A percentile compares a stretch with the other conserved stretches of the same genome.
phyloP scores from a whole-genome alignment of 2,113 vertebrate genomes.

The Pyrgilauda ruficollis region DNA sequence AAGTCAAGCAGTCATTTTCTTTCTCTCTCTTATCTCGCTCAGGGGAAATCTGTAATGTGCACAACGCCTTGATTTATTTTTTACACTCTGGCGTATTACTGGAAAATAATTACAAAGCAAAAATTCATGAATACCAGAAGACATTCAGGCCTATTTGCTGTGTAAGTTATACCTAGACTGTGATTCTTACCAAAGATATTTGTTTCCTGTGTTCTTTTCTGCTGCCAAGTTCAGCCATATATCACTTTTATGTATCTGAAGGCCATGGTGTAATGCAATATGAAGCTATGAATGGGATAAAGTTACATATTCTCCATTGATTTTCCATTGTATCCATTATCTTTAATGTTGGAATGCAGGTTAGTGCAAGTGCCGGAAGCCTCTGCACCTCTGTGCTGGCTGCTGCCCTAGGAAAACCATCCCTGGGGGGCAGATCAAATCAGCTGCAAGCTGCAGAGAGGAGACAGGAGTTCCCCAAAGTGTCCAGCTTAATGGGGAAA shows the following conservation, averaged over 20 bases:
- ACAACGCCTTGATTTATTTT: conserved; percentile 52
- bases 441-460: conserved; percentile 8
- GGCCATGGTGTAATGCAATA: conserved; percentile 46
- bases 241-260: conserved; percentile 56
- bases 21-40: conserved; percentile 27
- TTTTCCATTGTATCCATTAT: conserved; percentile 66
- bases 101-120: conserved; percentile 46
- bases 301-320: conserved; percentile 62
- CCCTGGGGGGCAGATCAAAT: conserved; percentile 16
- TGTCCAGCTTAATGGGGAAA: background rate
- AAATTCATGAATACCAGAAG: conserved; percentile 43
- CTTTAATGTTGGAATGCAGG: conserved; percentile 63
- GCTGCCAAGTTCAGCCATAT: conserved; percentile 18
- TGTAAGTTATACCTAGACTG: background rate
- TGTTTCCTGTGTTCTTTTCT: conserved; percentile 11
- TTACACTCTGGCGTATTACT: conserved; percentile 46
- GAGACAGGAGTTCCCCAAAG: conserved; percentile 29
- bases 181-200: conserved; percentile 19
- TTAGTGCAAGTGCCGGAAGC: conserved; percentile 58
- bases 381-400: conserved; percentile 47
- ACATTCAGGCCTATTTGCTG: background rate
- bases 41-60: conserved; percentile 9
- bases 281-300: conserved; percentile 50
- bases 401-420: conserved; percentile 53
- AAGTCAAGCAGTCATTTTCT: conserved; percentile 25